phyloP scores from a whole-genome alignment of 2,797 vertebrate genomes.

The Crypturellus tataupa region DNA sequence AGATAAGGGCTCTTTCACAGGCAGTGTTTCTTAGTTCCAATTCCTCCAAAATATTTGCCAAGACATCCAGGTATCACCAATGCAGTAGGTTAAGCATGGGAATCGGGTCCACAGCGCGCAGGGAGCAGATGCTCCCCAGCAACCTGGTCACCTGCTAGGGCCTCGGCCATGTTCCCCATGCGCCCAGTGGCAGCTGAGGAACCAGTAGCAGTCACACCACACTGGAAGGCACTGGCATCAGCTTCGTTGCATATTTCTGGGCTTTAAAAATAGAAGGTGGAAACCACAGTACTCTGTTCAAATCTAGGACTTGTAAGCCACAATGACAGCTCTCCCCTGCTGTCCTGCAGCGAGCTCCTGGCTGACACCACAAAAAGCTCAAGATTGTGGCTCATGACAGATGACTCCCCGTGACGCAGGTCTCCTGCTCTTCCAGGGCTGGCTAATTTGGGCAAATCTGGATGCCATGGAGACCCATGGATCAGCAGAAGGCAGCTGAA shows the following conservation, averaged over 20 bases:
- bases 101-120: neutral
- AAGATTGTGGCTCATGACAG: neutral
- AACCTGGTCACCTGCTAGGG: neutral
- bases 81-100: neutral
- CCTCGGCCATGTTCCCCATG: neutral
- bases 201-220: neutral
- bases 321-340: neutral
- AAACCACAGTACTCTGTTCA: constrained; percentile 14
- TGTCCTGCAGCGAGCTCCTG: neutral
- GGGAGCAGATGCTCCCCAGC: neutral
- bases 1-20: neutral
- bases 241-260: constrained; percentile 11
- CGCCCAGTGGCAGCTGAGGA: neutral
- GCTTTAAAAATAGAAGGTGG: constrained; percentile 53
- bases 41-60: neutral
- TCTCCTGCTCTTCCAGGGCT: neutral
- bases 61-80: neutral
- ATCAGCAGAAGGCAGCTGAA: neutral
- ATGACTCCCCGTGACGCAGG: neutral
- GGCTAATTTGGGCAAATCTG: neutral
- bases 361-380: neutral
- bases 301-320: neutral
- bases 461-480: neutral
- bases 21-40: neutral
- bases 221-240: neutral